Base-by-base conservation (phyloP, 2,113 vertebrate genomes). In the Ciconia boyciana region DNA sequence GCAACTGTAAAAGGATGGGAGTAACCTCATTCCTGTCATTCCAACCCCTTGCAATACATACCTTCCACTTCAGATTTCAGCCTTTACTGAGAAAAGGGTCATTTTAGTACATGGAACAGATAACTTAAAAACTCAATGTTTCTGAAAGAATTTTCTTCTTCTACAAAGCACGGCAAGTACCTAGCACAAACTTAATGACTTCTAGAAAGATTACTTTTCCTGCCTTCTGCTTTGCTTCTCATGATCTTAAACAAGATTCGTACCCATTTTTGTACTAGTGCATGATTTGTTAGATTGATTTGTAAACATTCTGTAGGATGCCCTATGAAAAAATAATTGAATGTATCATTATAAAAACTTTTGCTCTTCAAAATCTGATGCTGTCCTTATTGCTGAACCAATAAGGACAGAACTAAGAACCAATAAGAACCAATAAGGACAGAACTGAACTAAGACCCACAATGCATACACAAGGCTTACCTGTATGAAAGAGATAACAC, bases 181-280 rank as follows among this genome's bases (percentile, higher is more conserved):
- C 32, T 19, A 81, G 65, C 48, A 84, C 18, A 78, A 89, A 60
- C 16, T 21, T 29, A 6, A 34, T 4, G 9, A 57, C 61, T 85
- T 64, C 43, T 36, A 70, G 26, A 75, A 93, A 46, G 22, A 69
- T 3, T 5, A 49, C 15, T 24, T 69, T 69, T 89, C n/a, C 60
- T 36, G 29, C 32, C 9, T 74, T 83, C 70, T 62, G 25, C 28
- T 15, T 87, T 14, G 34, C 65, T 84, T 84, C 51, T 86, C n/a
- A 75, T 21, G 1, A 78, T 54, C 39, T 60, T 83, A 83, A 74
- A 19, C 26, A 89, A 70, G 41, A 60, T 22, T 57, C 1, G 1
- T 39, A 80, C 2, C 10, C 8, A 51, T 32, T 86, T 86, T 49
- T 57, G 13, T 48, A 43, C 1, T 1, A 13, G 15, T 0, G 0